A percentile compares a stretch with the other conserved stretches of the same genome.
Conservation (phyloP, 2,888 invertebrate species). For the Stenichneumon culpator region DNA sequence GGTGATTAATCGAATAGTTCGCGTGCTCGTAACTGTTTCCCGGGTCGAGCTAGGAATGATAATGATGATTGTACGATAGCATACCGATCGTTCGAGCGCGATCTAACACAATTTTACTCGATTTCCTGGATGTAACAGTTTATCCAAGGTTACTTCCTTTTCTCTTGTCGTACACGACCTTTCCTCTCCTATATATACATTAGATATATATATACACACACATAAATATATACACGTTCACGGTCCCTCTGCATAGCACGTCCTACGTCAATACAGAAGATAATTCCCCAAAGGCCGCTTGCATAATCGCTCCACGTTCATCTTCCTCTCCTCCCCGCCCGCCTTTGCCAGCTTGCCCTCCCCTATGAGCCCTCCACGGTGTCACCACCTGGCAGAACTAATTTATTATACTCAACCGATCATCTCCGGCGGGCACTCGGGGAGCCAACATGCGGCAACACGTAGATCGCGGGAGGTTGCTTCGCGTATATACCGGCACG, state of each 20-base stretch:
- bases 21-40: slow-evolving; percentile 15
- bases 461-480: slow-evolving; percentile 46
- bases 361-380: slow-evolving; percentile 76
- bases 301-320: slow-evolving; percentile 54
- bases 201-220: background rate
- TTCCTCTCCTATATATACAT: background rate
- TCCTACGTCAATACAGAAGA: slow-evolving; percentile 56
- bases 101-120: background rate
- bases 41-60: slow-evolving; percentile 9
- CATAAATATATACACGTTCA: background rate
- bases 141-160: slow-evolving; percentile 31
- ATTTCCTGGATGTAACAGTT: background rate
- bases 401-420: slow-evolving; percentile 83
- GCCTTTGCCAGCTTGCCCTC: slow-evolving; percentile 17
- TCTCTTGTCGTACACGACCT: slow-evolving; percentile 28
- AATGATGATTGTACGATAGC: slow-evolving; percentile 1
- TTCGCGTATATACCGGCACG: slow-evolving; percentile 53
- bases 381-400: slow-evolving; percentile 81
- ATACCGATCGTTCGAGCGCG: background rate
- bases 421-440: slow-evolving; percentile 80
- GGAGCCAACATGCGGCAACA: slow-evolving; percentile 69
- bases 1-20: slow-evolving; percentile 6
- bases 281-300: slow-evolving; percentile 56
- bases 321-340: slow-evolving; percentile 36
- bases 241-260: slow-evolving; percentile 4